Evolutionary conservation across 92 coral and sea anemone genomes (phyloP), one percentile per base, ranked within the genome.

Genomic region (Palythoa grandis): DNA sequence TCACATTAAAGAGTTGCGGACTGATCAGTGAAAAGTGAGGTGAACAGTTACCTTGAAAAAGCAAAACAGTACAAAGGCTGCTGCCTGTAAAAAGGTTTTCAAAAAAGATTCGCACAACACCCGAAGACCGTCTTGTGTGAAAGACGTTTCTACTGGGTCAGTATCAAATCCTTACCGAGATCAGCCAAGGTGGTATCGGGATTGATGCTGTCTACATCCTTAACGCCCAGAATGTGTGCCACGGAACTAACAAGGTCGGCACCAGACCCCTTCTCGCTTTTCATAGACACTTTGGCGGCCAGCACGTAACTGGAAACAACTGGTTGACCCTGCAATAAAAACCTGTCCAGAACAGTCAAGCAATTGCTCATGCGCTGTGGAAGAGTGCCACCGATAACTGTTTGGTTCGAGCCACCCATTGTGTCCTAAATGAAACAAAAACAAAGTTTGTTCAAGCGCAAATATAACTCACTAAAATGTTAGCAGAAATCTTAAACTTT

Each of bases 301-400:
- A 91, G 83, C 25, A 93, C 93, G 52, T 89, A 93, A 74, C 94
- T 91, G 17, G 97, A 93, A 89, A 93, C 85, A 13, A 93, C 97
- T 72, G 94, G 97, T 74, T 93, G 92, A 40, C 93, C 89, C 90
- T 93, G 97, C 88, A 93, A 91, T 84, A 91, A 83, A 72, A 93
- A 91, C 48, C 93, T 88, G 91, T 93, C 94, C 90, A 93, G 89
- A 78, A 93, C 97, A 43, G 77, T 72, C 82, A 93, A 78, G 88
- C 97, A 93, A 88, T 88, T 93, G 93, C 93, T 89, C 94, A 93
- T 93, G 94, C 97, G 97, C 90, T 93, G 97, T 70, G 97, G 97
- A 12, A 93, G 90, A 7, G 97, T 93, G 12, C 97, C 97, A 20
- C 94, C 94, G 52, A 93, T 93, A 74, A 93, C 93, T 1, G 97